These are phyloP conservation scores for Mustela lutreola DNA, from an alignment of 2,113 vertebrate species.

Conservation along the genomic window DNA sequence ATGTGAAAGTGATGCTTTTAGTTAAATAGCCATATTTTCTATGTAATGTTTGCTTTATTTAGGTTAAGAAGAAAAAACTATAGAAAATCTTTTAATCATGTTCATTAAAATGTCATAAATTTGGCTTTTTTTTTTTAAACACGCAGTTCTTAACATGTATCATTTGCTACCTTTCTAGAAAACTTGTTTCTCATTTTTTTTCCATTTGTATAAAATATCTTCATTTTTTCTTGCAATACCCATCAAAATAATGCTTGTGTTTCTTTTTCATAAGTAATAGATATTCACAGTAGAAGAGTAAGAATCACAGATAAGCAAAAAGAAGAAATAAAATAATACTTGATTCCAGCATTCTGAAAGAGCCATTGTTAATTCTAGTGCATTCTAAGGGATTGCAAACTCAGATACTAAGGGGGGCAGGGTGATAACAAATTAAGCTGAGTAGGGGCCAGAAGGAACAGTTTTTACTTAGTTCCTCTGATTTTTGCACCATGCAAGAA, in stretches of 20 bases:
- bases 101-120: background rate
- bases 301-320: slow-evolving; percentile 16
- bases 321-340: slow-evolving; percentile 31
- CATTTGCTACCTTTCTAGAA: background rate
- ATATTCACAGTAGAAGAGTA: background rate
- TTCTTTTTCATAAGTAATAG: background rate
- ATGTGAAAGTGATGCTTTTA: slow-evolving; percentile 30
- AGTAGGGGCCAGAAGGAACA: background rate
- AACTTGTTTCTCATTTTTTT: slow-evolving; percentile 15
- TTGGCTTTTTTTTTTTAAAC: slow-evolving; percentile 22
- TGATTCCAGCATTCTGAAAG: background rate
- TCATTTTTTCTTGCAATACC: slow-evolving; percentile 25
- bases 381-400: background rate
- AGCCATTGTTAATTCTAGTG: background rate
- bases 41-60: background rate
- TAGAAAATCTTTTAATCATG: slow-evolving; percentile 5
- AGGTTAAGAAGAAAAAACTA: background rate
- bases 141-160: background rate
- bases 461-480: background rate
- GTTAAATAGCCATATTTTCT: background rate
- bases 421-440: background rate
- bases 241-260: slow-evolving; percentile 2
- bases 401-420: background rate
- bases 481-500: background rate
- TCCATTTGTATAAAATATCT: background rate